Conservation (phyloP, 2,797 vertebrate species). For the Lutjanus argentimaculatus region DNA sequence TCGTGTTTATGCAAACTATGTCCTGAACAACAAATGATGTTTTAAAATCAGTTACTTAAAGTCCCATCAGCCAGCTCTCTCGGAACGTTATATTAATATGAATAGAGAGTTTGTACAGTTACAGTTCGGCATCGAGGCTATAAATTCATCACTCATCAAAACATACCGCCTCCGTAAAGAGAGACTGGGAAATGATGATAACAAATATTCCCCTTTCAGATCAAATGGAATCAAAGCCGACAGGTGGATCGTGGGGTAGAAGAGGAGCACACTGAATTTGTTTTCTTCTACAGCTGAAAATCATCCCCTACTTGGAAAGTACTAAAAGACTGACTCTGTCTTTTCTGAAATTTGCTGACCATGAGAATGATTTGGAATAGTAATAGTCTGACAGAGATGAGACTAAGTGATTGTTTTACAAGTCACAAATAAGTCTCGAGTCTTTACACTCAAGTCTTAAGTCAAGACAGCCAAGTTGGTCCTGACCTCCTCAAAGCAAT, state of each 20-base stretch:
- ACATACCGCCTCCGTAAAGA: constrained; percentile 17
- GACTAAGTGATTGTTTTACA: no score
- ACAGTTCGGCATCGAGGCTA: constrained; percentile 13
- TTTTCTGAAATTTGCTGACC: no score
- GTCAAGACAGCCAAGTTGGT: no score
- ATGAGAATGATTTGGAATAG: no score
- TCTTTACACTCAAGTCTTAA: no score
- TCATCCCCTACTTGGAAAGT: not conserved
- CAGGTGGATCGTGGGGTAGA: not conserved
- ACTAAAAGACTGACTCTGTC: no score
- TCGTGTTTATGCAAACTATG: constrained; percentile 40
- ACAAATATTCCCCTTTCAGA: not conserved
- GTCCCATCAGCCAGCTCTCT: constrained; percentile 24
- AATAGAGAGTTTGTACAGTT: constrained; percentile 25
- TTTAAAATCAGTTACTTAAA: constrained; percentile 41
- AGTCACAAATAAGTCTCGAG: no score
- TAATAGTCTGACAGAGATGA: no score
- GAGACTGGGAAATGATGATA: constrained; percentile 15
- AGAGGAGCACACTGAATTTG: not conserved
- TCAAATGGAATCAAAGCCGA: constrained; percentile 3
- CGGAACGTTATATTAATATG: constrained; percentile 29
- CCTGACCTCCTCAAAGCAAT: no score
- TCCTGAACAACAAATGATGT: constrained; percentile 36
- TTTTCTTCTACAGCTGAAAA: not conserved
- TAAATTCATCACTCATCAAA: not conserved